Percentiles rank a stretch among this genome's conserved stretches.
Evolutionary conservation across 2,113 vertebrate species (phyloP).

Genomic region (Leptodactylus fuscus): DNA sequence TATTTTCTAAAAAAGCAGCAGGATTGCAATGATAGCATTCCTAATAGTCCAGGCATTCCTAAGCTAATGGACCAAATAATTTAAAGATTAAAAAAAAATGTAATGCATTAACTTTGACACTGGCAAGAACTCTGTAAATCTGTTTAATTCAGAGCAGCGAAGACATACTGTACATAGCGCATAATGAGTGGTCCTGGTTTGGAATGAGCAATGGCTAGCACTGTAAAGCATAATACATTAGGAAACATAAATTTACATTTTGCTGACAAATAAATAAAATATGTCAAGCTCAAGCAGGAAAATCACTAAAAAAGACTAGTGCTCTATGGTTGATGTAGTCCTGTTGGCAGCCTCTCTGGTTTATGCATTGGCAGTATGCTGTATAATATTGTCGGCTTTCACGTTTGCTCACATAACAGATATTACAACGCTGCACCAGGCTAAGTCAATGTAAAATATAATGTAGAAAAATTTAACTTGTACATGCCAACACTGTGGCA

Average conservation of each 20-base stretch:
- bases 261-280: neutral
- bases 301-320: too few species aligned
- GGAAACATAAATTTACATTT: neutral
- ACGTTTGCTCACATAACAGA: too few species aligned
- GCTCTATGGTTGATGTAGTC: too few species aligned
- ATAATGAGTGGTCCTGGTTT: neutral
- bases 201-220: neutral
- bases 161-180: neutral
- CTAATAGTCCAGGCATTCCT: slow-evolving; percentile 9
- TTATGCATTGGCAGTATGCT: too few species aligned
- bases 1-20: slow-evolving; percentile 9
- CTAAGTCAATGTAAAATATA: too few species aligned
- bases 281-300: too few species aligned
- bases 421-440: too few species aligned
- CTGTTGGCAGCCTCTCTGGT: too few species aligned
- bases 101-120: slow-evolving; percentile 25
- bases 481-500: too few species aligned
- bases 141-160: neutral
- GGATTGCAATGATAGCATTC: neutral
- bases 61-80: neutral
- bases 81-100: slow-evolving; percentile 22
- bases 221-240: neutral
- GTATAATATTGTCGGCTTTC: too few species aligned
- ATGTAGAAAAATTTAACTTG: too few species aligned
- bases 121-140: slow-evolving; percentile 12